Evolutionary conservation across 2,888 invertebrate genomes (phyloP).

Genomic region (Theretra japonica): DNA sequence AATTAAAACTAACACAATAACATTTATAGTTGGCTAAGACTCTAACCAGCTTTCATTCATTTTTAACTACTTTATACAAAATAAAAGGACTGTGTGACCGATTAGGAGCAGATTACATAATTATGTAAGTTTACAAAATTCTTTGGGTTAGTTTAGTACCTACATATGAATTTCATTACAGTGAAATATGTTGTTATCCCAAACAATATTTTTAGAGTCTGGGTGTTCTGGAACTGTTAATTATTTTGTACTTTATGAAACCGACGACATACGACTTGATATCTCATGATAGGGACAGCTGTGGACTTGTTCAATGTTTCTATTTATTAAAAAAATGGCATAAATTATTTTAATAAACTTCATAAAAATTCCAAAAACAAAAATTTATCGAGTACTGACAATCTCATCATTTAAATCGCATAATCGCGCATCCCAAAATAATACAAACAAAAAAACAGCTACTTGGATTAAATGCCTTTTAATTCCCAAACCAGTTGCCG

Average conservation of each 20-base stretch:
- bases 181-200: no score
- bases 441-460: neutral
- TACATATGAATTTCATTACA: no score
- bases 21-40: neutral
- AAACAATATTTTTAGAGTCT: no score
- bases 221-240: no score
- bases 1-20: neutral
- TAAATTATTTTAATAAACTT: neutral
- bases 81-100: neutral
- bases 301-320: no score
- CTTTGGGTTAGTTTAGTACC: no score
- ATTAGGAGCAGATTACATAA: no score
- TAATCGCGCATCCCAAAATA: neutral
- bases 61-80: neutral
- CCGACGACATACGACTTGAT: no score
- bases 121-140: no score
- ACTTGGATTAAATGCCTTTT: constrained; percentile 6
- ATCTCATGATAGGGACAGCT: no score
- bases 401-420: neutral
- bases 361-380: neutral
- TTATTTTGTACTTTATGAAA: no score
- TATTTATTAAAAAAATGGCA: no score
- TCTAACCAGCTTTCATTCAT: neutral
- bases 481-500: constrained; percentile 21
- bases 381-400: neutral